Evolutionary conservation across 2,888 invertebrate species (phyloP).

Genomic region (Syrphus vitripennis): DNA sequence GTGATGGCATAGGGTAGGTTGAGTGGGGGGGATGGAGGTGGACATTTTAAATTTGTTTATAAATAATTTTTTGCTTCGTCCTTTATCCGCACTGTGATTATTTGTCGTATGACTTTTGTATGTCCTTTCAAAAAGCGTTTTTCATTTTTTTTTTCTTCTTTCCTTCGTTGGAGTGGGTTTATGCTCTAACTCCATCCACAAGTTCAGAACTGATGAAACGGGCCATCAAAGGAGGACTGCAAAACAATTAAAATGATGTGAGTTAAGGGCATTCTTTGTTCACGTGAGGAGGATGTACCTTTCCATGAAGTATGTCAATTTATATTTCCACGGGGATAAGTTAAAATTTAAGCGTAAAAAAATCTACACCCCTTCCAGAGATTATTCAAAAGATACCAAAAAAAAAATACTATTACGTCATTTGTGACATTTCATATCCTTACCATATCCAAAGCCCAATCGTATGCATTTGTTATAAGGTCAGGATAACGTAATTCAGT

Average conservation of each 20-base stretch:
- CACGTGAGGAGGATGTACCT: background rate
- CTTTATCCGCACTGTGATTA: conserved; percentile 25
- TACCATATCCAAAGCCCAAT: background rate
- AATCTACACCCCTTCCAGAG: background rate
- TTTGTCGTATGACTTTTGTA: conserved; percentile 40
- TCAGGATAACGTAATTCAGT: conserved; percentile 47
- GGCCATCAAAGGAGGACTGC: background rate
- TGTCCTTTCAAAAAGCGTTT: conserved; percentile 9
- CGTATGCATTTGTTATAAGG: conserved; percentile 57
- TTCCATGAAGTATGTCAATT: conserved; percentile 41
- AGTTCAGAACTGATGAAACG: background rate
- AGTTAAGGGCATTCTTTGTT: conserved; percentile 25
- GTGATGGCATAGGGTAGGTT: background rate
- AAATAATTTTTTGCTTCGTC: conserved; percentile 10
- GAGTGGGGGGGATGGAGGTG: background rate
- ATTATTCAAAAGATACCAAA: conserved; percentile 10
- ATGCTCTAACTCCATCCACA: background rate
- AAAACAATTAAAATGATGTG: conserved; percentile 25
- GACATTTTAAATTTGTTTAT: conserved; percentile 47
- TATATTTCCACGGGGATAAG: conserved; percentile 34
- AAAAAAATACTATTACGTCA: conserved; percentile 4
- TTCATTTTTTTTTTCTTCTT: background rate
- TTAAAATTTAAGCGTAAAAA: conserved; percentile 1
- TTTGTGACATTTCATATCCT: conserved; percentile 11
- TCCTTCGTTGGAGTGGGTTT: background rate